A percentile compares a stretch with the other conserved stretches of the same genome.
These are phyloP conservation scores for Gandaritis pyraliata DNA, from an alignment of 2,888 invertebrate genomes.

Conservation along the genomic window DNA sequence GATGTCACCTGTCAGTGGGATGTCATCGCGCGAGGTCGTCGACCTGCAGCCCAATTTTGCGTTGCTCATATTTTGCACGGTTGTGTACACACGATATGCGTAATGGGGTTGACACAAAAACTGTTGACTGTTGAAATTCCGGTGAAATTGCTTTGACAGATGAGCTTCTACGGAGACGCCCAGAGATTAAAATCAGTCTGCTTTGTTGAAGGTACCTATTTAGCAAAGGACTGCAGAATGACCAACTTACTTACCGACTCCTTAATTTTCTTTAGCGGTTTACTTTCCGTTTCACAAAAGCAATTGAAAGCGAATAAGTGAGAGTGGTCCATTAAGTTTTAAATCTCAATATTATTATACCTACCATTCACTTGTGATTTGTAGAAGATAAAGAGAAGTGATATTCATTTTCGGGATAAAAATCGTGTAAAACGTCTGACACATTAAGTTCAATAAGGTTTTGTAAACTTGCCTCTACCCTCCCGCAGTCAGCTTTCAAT, in stretches of 20 bases:
- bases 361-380: conserved; percentile 15
- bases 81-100: conserved; percentile 26
- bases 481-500: not conserved
- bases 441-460: not conserved
- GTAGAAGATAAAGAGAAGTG: conserved; percentile 9
- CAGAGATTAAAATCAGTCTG: not conserved
- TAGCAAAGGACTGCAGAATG: too few relatives aligned
- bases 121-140: conserved; percentile 9
- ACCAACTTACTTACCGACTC: not conserved
- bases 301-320: conserved; percentile 13
- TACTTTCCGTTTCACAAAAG: conserved; percentile 18
- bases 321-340: conserved; percentile 16
- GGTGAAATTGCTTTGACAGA: conserved; percentile 11
- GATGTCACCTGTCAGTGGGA: conserved; percentile 41
- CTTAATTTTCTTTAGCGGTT: not conserved
- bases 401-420: conserved; percentile 17
- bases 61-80: conserved; percentile 30
- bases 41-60: conserved; percentile 30
- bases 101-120: conserved; percentile 23
- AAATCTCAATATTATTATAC: conserved; percentile 9
- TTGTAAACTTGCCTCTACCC: too few relatives aligned
- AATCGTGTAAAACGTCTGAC: conserved; percentile 14
- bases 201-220: too few relatives aligned
- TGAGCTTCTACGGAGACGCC: not conserved
- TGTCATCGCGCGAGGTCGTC: conserved; percentile 28